Conservation (phyloP, 2,113 vertebrate species). For the Cynoglossus semilaevis region DNA sequence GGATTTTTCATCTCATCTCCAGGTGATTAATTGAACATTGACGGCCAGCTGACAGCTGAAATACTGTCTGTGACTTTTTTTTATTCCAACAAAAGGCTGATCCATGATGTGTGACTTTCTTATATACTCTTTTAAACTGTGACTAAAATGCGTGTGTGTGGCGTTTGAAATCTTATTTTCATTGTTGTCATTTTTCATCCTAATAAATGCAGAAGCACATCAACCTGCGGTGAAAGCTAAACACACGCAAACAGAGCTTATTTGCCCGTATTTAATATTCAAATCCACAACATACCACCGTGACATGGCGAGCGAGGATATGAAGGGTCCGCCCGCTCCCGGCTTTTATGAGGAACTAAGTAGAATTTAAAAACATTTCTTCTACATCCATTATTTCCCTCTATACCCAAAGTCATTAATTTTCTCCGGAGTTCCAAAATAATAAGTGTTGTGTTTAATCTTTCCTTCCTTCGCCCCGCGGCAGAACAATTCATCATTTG, state of each 20-base stretch:
- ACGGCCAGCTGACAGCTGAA: conserved; percentile 31
- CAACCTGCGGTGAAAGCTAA: conserved; percentile 26
- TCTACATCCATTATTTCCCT: conserved; percentile 17
- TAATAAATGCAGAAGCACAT: conserved; percentile 23
- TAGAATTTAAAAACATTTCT: conserved; percentile 14
- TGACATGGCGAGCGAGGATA: conserved; percentile 19
- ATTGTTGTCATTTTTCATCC: conserved; percentile 27
- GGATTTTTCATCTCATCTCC: conserved; percentile 16
- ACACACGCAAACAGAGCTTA: conserved; percentile 23
- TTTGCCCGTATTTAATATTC: conserved; percentile 40
- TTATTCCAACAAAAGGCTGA: conserved; percentile 25
- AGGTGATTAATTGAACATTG: conserved; percentile 40
- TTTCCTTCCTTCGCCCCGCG: conserved; percentile 48
- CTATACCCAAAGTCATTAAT: conserved; percentile 39
- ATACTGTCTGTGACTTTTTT: conserved; percentile 38
- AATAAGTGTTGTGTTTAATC: conserved; percentile 38
- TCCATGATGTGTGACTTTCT: conserved; percentile 27
- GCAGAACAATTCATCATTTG: conserved; percentile 40
- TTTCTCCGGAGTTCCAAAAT: conserved; percentile 36
- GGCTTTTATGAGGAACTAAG: conserved; percentile 18
- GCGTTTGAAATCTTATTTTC: conserved; percentile 17
- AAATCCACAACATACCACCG: conserved; percentile 26
- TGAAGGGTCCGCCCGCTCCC: conserved; percentile 19
- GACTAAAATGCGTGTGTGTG: background rate
- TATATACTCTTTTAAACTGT: conserved; percentile 11